Evolutionary conservation across 2,113 vertebrate species (phyloP).

Genomic region (Eleginops maclovinus): DNA sequence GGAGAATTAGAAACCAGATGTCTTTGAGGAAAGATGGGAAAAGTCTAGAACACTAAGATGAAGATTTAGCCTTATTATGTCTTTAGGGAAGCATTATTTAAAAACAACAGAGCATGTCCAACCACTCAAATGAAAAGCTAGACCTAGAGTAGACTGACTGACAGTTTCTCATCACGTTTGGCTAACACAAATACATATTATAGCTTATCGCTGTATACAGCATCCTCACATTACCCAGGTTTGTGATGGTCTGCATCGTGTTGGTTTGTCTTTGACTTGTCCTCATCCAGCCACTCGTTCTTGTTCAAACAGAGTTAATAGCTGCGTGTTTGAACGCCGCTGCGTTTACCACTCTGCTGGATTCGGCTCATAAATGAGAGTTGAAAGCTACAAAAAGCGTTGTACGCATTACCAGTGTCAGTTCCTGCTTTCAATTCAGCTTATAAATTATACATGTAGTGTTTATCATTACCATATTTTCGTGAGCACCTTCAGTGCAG

Average conservation of each 20-base stretch:
- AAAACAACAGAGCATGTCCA: neutral
- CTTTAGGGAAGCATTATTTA: too few species aligned
- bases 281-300: neutral
- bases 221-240: neutral
- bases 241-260: neutral
- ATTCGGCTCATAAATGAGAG: neutral
- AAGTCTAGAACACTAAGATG: too few species aligned
- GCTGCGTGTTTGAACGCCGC: neutral
- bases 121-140: neutral
- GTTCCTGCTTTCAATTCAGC: neutral
- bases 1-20: too few species aligned
- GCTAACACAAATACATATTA: neutral
- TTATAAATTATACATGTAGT: too few species aligned
- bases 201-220: neutral
- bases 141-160: neutral
- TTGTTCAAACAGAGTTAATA: too few species aligned
- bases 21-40: too few species aligned
- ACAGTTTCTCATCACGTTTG: neutral
- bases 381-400: neutral
- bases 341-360: neutral
- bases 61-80: too few species aligned
- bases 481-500: too few species aligned
- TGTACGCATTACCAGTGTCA: too few species aligned
- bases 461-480: neutral
- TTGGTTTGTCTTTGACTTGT: neutral